Evolutionary conservation across 2,113 vertebrate genomes (phyloP).

Genomic region (Calidris pugnax): DNA sequence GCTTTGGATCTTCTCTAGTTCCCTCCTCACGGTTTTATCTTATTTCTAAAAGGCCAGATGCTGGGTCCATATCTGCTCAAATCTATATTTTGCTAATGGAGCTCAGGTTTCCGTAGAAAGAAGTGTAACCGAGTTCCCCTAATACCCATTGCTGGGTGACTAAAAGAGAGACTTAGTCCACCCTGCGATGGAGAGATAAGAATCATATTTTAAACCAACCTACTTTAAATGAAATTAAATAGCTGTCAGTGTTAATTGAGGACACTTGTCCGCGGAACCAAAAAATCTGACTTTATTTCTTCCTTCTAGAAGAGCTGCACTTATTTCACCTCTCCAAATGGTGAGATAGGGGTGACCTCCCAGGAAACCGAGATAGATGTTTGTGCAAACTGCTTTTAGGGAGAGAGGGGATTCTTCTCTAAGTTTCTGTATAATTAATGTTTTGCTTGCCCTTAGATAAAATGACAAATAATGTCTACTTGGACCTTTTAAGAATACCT

Average conservation of each 20-base stretch:
- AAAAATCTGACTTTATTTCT: not conserved
- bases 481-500: not conserved
- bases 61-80: slow-evolving; percentile 20
- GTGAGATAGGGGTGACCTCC: not conserved
- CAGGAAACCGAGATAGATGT: not conserved
- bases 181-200: not conserved
- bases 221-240: slow-evolving; percentile 59
- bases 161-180: slow-evolving; percentile 40
- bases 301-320: not conserved
- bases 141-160: slow-evolving; percentile 40
- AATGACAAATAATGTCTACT: not conserved
- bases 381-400: not conserved
- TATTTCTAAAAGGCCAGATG: slow-evolving; percentile 49
- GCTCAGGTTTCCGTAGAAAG: slow-evolving; percentile 42
- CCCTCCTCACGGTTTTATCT: slow-evolving; percentile 47
- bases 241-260: slow-evolving; percentile 45
- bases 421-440: not conserved
- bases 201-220: slow-evolving; percentile 47
- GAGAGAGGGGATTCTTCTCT: not conserved
- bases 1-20: slow-evolving; percentile 51
- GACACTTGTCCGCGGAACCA: slow-evolving; percentile 5
- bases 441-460: not conserved
- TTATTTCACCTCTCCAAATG: not conserved
- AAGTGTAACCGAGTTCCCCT: slow-evolving; percentile 33
- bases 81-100: slow-evolving; percentile 47